Evolutionary conservation across 2,113 vertebrate species (phyloP), one percentile per base, ranked within the genome.

Genomic region (Passer montanus): DNA sequence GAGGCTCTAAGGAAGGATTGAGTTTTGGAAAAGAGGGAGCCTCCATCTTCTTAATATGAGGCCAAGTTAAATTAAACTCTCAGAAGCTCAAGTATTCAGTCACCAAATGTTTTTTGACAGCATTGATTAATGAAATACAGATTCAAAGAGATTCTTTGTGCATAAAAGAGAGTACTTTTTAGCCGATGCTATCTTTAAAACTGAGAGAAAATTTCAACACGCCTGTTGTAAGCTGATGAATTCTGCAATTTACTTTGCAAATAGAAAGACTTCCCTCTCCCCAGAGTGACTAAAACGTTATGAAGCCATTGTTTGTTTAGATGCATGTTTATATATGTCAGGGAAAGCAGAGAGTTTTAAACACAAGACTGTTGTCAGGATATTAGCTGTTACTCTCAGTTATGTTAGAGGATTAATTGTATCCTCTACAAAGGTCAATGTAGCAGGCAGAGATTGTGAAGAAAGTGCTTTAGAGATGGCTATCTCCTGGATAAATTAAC

Each of bases 401-500:
- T 95, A 84, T 62, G 28, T 93, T 93, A 91, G 21, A 60, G 94
- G 73, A 94, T 94, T 92, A 97, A 95, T 66, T 89, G 43, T 88
- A 84, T 94, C 91, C 74, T 93, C 87, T 93, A 53, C 67, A 97
- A 95, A 97, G 83, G 55, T 72, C 94, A 97, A 23, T 73, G 58
- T 93, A 84, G n/a, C 70, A 89, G 63, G 43, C 28, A 93, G 95
- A 87, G 64, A 90, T 70, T 90, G 64, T 39, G 81, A 55, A 89
- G 76, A 94, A 95, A 84, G 41, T 72, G 72, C 72, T 92, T 87
- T 80, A 88, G 64, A 92, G 80, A 97, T 88, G 13, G 24, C 33
- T 96, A 97, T 97, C 87, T 96, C 20, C 59, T 75, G 89, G 89
- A 91, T 79, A 97, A 97, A 95, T 96, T 90, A 97, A 91, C 49